Evolutionary conservation across 2,113 vertebrate species (phyloP).

Genomic region (Amblyopsis rosae): DNA sequence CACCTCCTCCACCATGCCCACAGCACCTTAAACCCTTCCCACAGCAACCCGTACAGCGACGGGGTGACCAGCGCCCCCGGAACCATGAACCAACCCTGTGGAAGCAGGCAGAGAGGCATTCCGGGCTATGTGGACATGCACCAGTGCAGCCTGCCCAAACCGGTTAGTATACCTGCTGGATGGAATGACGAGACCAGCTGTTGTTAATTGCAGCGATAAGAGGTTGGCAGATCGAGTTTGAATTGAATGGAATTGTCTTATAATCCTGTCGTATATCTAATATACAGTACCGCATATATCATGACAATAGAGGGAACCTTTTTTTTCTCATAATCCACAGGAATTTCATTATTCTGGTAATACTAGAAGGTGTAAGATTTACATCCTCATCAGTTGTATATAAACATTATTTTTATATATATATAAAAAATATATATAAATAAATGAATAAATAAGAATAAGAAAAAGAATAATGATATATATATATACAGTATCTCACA

Average conservation of each 20-base stretch:
- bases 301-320: too few relatives aligned
- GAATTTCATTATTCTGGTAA: too few relatives aligned
- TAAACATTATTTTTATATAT: too few relatives aligned
- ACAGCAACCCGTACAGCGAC: slow-evolving; percentile 89
- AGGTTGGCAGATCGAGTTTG: background rate
- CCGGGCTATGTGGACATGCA: slow-evolving; percentile 91
- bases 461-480: too few relatives aligned
- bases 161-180: slow-evolving; percentile 78
- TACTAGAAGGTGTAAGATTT: too few relatives aligned
- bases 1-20: slow-evolving; percentile 71
- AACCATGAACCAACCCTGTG: slow-evolving; percentile 91
- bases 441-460: too few relatives aligned
- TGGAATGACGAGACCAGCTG: background rate
- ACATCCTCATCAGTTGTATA: too few relatives aligned
- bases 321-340: too few relatives aligned
- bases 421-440: too few relatives aligned
- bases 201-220: background rate
- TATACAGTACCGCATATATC: too few relatives aligned
- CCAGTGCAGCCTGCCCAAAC: slow-evolving; percentile 96
- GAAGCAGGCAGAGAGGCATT: slow-evolving; percentile 86
- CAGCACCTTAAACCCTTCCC: slow-evolving; percentile 84
- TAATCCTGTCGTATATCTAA: too few relatives aligned
- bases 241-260: background rate
- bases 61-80: slow-evolving; percentile 97
- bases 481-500: too few relatives aligned